These are phyloP conservation scores for Heliconius charithonia DNA, from an alignment of 2,888 invertebrate genomes.

Conservation along the genomic window DNA sequence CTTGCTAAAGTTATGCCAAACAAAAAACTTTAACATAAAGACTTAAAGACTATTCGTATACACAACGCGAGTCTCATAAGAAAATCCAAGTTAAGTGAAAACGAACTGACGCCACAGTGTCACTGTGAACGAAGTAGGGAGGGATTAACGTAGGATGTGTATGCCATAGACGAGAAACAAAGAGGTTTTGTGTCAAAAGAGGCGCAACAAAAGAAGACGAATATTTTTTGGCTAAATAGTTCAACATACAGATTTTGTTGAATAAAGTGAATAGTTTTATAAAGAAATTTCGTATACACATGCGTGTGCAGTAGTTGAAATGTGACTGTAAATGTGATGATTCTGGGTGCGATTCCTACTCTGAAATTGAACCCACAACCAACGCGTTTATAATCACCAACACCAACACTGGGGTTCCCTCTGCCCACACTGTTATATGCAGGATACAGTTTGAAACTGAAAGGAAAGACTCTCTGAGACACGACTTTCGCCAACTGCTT, in stretches of 20 bases:
- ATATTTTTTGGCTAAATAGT: not conserved
- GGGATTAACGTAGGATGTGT: slow-evolving; percentile 9
- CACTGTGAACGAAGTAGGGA: not conserved
- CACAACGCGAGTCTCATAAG: slow-evolving; percentile 6
- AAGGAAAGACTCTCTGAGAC: too few species aligned
- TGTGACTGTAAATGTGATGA: not conserved
- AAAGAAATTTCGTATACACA: not conserved
- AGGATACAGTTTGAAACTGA: too few species aligned
- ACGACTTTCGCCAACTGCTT: too few species aligned
- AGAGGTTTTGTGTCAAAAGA: not conserved
- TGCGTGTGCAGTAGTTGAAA: not conserved
- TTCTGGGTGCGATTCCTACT: not conserved
- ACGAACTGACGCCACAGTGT: not conserved
- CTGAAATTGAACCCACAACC: not conserved
- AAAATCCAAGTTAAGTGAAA: slow-evolving; percentile 17
- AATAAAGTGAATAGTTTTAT: not conserved
- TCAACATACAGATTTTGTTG: not conserved
- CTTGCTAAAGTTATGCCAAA: not conserved
- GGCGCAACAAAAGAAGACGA: not conserved
- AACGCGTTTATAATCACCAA: too few species aligned
- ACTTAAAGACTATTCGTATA: not conserved
- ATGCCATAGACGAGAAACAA: slow-evolving; percentile 5
- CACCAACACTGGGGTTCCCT: too few species aligned
- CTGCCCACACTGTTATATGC: too few species aligned
- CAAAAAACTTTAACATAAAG: not conserved